A percentile compares a stretch with the other conserved stretches of the same genome.
phyloP scores from a whole-genome alignment of 1,140 invertebrate species.

The Euschistus heros region DNA sequence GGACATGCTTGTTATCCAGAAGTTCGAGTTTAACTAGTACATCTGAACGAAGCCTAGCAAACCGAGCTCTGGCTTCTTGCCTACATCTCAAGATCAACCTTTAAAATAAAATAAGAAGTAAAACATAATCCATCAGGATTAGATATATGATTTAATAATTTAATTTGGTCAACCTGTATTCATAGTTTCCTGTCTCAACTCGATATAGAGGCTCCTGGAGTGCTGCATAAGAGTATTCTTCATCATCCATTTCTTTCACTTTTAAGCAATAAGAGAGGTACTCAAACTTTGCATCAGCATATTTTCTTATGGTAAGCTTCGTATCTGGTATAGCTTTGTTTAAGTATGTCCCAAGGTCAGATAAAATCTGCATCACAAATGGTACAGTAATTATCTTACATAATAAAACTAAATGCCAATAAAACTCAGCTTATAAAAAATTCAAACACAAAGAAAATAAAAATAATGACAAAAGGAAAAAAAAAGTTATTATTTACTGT shows the following conservation, averaged over 20 bases:
- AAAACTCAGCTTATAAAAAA: too few relatives aligned
- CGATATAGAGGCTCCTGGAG: slow-evolving; percentile 94
- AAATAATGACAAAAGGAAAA: too few relatives aligned
- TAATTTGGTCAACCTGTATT: slow-evolving; percentile 61
- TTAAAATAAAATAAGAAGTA: slow-evolving; percentile 24
- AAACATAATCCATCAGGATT: neutral
- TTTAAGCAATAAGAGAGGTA: slow-evolving; percentile 97
- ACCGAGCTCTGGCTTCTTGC: slow-evolving; percentile 81
- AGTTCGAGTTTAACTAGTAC: slow-evolving; percentile 95
- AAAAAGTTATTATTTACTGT: too few relatives aligned
- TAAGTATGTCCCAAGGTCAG: slow-evolving; percentile 89
- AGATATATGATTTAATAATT: neutral
- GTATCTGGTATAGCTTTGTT: slow-evolving; percentile 97
- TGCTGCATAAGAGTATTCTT: slow-evolving; percentile 86
- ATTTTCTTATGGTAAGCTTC: slow-evolving; percentile 91
- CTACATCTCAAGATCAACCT: slow-evolving; percentile 85
- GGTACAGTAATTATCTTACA: neutral
- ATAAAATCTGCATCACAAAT: slow-evolving; percentile 54
- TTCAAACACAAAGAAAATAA: too few relatives aligned
- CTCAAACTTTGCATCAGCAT: slow-evolving; percentile 96
- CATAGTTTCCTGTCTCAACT: slow-evolving; percentile 98
- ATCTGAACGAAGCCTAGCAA: slow-evolving; percentile 86
- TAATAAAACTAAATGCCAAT: too few relatives aligned
- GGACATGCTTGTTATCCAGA: slow-evolving; percentile 94
- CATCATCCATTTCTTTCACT: slow-evolving; percentile 97